Percentiles rank a stretch among this genome's conserved stretches.
Evolutionary conservation across 1,140 invertebrate species (phyloP).

Genomic region (Nylanderia fulva): DNA sequence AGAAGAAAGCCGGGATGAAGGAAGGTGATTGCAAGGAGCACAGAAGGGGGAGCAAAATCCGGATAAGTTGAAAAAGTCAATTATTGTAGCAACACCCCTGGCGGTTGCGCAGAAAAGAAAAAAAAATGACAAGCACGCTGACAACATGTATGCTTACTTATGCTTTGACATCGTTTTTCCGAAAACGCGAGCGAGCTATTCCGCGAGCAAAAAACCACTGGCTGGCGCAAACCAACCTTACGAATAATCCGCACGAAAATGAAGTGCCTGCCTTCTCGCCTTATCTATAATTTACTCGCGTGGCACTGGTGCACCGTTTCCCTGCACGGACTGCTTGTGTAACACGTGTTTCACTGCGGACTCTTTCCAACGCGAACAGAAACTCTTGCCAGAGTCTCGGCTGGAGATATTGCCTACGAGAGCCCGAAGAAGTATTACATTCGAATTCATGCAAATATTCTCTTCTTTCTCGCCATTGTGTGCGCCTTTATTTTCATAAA

Average conservation of each 20-base stretch:
- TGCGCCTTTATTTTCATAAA: conserved; percentile 29
- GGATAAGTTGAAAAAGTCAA: conserved; percentile 70
- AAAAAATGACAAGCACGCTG: not conserved
- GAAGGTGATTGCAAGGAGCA: not conserved
- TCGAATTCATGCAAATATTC: conserved; percentile 35
- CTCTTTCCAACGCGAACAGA: conserved; percentile 16
- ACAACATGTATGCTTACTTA: not conserved
- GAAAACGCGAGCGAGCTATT: conserved; percentile 30
- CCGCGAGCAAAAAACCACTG: not conserved
- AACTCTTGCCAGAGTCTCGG: conserved; percentile 30
- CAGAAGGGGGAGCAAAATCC: conserved; percentile 57
- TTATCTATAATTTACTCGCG: conserved; percentile 61
- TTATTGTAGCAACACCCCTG: conserved; percentile 54
- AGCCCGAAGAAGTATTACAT: conserved; percentile 41
- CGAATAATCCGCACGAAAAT: conserved; percentile 62
- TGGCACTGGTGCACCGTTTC: conserved; percentile 41
- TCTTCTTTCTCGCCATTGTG: not conserved
- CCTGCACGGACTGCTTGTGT: conserved; percentile 37
- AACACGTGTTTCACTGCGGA: conserved; percentile 56
- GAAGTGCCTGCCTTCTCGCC: conserved; percentile 49
- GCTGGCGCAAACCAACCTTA: conserved; percentile 12
- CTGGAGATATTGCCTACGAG: conserved; percentile 37
- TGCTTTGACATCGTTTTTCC: conserved; percentile 23
- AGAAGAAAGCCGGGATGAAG: conserved; percentile 25
- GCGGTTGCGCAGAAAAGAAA: too few species aligned